phyloP scores from a whole-genome alignment of 1,140 invertebrate species.

The Philopotamus ludificatus region DNA sequence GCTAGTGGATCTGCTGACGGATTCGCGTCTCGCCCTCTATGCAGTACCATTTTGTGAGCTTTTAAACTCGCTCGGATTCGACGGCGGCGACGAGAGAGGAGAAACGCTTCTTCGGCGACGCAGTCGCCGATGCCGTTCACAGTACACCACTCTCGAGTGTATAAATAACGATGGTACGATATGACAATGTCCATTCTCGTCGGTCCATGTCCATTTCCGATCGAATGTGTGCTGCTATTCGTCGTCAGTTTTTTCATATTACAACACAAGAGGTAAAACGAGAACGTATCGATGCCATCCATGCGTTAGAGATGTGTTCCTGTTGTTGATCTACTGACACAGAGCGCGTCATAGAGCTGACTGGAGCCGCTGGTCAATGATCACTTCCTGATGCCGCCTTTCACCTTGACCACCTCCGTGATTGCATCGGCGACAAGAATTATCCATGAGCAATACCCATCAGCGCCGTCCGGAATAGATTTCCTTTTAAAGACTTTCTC shows the following conservation, averaged over 20 bases:
- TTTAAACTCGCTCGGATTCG: too few relatives aligned
- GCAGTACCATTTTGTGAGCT: too few relatives aligned
- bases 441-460: slow-evolving; percentile 1
- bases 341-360: slow-evolving; percentile 25
- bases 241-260: slow-evolving; percentile 15
- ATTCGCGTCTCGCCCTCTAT: too few relatives aligned
- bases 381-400: slow-evolving; percentile 27
- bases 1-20: too few relatives aligned
- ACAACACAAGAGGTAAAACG: slow-evolving; percentile 16
- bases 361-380: slow-evolving; percentile 2
- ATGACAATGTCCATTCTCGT: slow-evolving; percentile 16
- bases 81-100: too few relatives aligned
- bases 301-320: slow-evolving; percentile 25
- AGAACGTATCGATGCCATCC: slow-evolving; percentile 25
- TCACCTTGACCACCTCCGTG: slow-evolving; percentile 9
- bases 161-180: too few relatives aligned
- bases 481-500: too few relatives aligned
- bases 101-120: too few relatives aligned
- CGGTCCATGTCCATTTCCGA: slow-evolving; percentile 28
- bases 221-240: slow-evolving; percentile 11
- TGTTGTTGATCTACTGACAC: slow-evolving; percentile 35
- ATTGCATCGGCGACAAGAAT: slow-evolving; percentile 2
- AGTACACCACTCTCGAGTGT: too few relatives aligned
- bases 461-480: too few relatives aligned
- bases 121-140: too few relatives aligned